Evolutionary conservation across 2,888 invertebrate genomes (phyloP).

Genomic region (Agrenia bidenticulata): DNA sequence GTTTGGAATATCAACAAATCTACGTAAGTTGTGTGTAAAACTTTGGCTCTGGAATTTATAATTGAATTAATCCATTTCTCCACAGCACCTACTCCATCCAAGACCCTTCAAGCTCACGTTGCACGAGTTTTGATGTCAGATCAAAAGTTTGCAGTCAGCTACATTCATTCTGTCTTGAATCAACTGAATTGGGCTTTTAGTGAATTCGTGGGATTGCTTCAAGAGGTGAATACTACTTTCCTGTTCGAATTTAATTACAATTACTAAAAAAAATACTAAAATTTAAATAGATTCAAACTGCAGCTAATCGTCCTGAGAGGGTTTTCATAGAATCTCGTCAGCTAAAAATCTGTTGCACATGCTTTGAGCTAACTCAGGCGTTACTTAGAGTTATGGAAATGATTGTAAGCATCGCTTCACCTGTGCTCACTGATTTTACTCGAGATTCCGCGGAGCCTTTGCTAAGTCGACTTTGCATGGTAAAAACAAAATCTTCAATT

Average conservation of each 20-base stretch:
- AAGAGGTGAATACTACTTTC: constrained; percentile 64
- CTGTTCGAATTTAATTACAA: neutral
- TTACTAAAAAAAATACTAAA: too few relatives aligned
- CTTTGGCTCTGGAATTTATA: too few relatives aligned
- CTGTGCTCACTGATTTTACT: constrained; percentile 65
- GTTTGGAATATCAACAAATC: constrained; percentile 55
- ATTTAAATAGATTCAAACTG: constrained; percentile 65
- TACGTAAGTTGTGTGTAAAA: too few relatives aligned
- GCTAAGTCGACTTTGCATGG: constrained; percentile 69
- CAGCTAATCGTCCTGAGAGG: constrained; percentile 62
- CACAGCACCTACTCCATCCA: constrained; percentile 69
- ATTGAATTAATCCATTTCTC: too few relatives aligned
- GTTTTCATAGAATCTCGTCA: constrained; percentile 72
- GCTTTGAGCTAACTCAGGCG: constrained; percentile 77
- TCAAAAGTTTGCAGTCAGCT: constrained; percentile 67
- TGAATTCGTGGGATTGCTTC: constrained; percentile 79
- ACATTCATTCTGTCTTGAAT: constrained; percentile 75
- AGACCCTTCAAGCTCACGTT: constrained; percentile 67
- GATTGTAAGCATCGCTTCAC: constrained; percentile 68
- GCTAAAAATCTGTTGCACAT: constrained; percentile 78
- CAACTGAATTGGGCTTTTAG: constrained; percentile 87
- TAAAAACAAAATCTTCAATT: constrained; percentile 52
- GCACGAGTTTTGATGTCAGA: constrained; percentile 65
- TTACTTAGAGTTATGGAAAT: constrained; percentile 77
- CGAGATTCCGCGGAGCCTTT: constrained; percentile 71